phyloP scores from a whole-genome alignment of 2,888 invertebrate species.

The Drosophila atripex region DNA sequence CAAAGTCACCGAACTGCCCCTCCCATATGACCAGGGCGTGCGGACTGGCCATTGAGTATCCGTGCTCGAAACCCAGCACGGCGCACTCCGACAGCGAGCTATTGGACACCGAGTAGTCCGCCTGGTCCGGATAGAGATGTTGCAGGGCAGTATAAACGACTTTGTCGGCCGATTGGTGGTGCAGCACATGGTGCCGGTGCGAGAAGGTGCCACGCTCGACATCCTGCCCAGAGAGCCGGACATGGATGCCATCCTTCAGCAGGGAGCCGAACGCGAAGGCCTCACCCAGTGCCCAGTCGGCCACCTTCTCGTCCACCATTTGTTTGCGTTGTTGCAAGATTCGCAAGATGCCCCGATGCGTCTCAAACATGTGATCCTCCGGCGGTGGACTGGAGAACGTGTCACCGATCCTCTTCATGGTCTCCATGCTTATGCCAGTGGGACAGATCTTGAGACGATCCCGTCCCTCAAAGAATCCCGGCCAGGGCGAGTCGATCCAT shows the following conservation, averaged over 20 bases:
- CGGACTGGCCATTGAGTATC: constrained; percentile 98
- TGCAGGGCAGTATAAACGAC: constrained; percentile 92
- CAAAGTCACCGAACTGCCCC: constrained; percentile 99
- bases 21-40: constrained; percentile 98
- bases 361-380: constrained; percentile 85
- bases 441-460: constrained; percentile 85
- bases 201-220: constrained; percentile 98
- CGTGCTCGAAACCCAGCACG: constrained; percentile 96
- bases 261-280: constrained; percentile 98
- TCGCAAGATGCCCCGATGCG: constrained; percentile 90
- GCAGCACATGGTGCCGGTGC: constrained; percentile 97
- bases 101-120: constrained; percentile 98
- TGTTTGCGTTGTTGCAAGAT: constrained; percentile 94
- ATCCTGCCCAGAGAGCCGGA: constrained; percentile 96
- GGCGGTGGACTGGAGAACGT: constrained; percentile 87
- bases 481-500: constrained; percentile 92
- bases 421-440: constrained; percentile 88
- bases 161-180: constrained; percentile 98
- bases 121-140: constrained; percentile 97
- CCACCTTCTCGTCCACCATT: constrained; percentile 93
- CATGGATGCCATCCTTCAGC: constrained; percentile 97
- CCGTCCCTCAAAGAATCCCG: constrained; percentile 85
- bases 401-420: constrained; percentile 86
- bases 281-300: constrained; percentile 99
- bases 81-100: constrained; percentile 97